These are phyloP conservation scores for Charanyca ferruginea DNA, from an alignment of 2,888 invertebrate species.

Conservation along the genomic window DNA sequence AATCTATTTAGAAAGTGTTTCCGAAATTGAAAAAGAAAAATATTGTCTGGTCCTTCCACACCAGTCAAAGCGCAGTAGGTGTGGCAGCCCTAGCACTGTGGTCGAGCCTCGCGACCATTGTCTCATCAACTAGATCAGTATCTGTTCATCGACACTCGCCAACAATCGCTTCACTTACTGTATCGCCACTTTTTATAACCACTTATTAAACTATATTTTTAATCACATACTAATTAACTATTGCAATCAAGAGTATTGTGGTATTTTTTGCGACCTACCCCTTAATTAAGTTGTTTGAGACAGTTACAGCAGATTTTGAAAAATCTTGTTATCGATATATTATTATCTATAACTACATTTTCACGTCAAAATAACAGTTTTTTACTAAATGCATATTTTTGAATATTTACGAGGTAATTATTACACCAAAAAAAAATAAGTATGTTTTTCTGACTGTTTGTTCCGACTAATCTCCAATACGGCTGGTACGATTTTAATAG, in stretches of 20 bases:
- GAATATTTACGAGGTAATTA: too few species aligned
- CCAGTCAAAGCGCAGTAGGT: background rate
- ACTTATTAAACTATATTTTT: constrained; percentile 42
- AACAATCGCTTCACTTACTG: constrained; percentile 49
- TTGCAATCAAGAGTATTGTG: too few species aligned
- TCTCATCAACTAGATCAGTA: constrained; percentile 58
- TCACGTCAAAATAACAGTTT: too few species aligned
- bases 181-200: constrained; percentile 30
- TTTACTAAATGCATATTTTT: too few species aligned
- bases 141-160: constrained; percentile 33
- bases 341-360: too few species aligned
- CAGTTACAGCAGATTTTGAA: constrained; percentile 4
- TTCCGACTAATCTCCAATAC: too few species aligned
- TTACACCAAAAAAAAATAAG: too few species aligned
- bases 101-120: constrained; percentile 62
- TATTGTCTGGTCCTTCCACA: background rate
- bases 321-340: constrained; percentile 2
- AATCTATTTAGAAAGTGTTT: too few species aligned
- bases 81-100: constrained; percentile 49
- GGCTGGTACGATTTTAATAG: too few species aligned
- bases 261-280: constrained; percentile 15
- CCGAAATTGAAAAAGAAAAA: background rate
- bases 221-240: constrained; percentile 18
- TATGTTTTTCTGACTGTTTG: too few species aligned
- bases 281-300: constrained; percentile 1